phyloP scores from a whole-genome alignment of 2,113 vertebrate genomes.

The Sula dactylatra region DNA sequence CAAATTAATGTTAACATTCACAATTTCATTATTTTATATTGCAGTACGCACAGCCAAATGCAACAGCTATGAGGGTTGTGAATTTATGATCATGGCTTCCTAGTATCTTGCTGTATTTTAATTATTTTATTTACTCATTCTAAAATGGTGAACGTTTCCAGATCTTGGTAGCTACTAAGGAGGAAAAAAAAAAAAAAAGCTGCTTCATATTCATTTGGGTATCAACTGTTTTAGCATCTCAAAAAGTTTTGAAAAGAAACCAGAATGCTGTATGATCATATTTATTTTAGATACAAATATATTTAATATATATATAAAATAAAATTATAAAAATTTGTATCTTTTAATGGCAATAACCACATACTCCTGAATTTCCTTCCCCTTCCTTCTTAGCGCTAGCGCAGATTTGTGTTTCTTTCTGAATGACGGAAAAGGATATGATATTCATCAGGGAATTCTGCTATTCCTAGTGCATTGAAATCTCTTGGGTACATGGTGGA shows the following conservation, averaged over 20 bases:
- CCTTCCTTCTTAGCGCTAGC: not conserved
- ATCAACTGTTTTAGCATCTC: not conserved
- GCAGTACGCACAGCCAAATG: not conserved
- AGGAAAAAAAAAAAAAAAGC: not conserved
- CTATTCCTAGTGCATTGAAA: not conserved
- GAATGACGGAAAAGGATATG: not conserved
- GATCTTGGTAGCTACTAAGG: not conserved
- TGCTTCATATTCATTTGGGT: not conserved
- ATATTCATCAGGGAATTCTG: not conserved
- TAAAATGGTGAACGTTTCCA: not conserved
- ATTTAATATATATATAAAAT: not conserved
- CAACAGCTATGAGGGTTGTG: not conserved
- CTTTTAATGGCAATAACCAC: not conserved
- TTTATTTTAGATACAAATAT: not conserved
- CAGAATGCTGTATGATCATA: not conserved
- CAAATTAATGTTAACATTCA: not conserved
- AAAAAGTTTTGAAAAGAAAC: not conserved
- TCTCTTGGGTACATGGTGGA: accelerated
- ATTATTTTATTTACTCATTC: not conserved
- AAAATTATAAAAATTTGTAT: not conserved
- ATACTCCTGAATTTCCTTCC: not conserved
- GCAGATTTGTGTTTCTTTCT: not conserved
- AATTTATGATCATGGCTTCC: not conserved
- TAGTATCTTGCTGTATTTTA: not conserved
- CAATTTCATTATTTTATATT: not conserved